A percentile compares a stretch with the other conserved stretches of the same genome.
These are phyloP conservation scores for Echinometra lucunter DNA, from an alignment of 53 echinoderm and acorn worm species.

Conservation along the genomic window DNA sequence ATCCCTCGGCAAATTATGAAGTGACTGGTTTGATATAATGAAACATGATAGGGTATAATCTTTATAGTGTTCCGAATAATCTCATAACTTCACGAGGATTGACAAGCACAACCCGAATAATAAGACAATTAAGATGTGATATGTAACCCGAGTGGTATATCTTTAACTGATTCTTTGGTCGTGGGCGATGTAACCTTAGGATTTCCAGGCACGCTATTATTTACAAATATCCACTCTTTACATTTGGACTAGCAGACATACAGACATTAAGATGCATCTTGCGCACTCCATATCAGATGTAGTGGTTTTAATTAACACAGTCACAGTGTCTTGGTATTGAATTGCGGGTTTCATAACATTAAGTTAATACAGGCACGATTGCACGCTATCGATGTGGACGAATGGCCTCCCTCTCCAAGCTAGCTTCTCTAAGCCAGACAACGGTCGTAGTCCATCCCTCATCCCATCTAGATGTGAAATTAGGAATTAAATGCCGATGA, in stretches of 20 bases:
- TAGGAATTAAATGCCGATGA: conserved; percentile 53
- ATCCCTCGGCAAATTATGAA: background rate
- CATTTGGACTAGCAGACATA: background rate
- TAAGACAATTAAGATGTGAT: no score
- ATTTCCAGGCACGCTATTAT: background rate
- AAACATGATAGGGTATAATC: background rate
- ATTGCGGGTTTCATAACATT: background rate
- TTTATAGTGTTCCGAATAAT: background rate
- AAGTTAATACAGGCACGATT: conserved; percentile 24
- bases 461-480: conserved; percentile 18
- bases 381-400: conserved; percentile 18
- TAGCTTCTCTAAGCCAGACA: conserved; percentile 4
- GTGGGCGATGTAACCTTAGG: background rate
- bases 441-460: background rate
- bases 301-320: conserved; percentile 39
- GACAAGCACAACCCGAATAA: background rate
- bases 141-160: no score
- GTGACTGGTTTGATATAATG: background rate
- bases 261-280: background rate
- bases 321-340: conserved; percentile 11
- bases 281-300: background rate
- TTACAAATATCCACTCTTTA: background rate
- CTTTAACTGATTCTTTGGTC: background rate
- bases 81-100: background rate
- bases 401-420: background rate